Percentiles rank a stretch among this genome's conserved stretches.
Evolutionary conservation across 37 sponge, comb jelly and placozoan species (phyloP).

Genomic region (Ianthella basta): DNA sequence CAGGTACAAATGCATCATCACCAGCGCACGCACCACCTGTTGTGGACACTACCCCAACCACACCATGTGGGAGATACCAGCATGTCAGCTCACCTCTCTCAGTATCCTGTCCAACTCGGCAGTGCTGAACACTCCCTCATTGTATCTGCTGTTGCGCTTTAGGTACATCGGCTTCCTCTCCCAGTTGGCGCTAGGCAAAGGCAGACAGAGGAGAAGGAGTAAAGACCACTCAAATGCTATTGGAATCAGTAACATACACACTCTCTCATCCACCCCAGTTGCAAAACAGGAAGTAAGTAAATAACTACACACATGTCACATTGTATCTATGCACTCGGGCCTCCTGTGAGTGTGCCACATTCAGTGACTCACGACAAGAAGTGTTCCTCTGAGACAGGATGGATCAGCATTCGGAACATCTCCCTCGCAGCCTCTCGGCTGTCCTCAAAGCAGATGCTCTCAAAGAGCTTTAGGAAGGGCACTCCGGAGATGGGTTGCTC

Average conservation of each 20-base stretch:
- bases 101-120: constrained; percentile 84
- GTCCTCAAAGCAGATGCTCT: constrained; percentile 42
- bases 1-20: too few relatives aligned
- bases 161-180: constrained; percentile 85
- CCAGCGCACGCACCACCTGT: too few relatives aligned
- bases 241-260: not conserved
- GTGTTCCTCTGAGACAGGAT: constrained; percentile 61
- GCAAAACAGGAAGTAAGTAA: not conserved
- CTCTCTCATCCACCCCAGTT: not conserved
- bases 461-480: constrained; percentile 53
- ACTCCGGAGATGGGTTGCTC: not conserved
- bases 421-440: constrained; percentile 73
- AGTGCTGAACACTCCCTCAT: constrained; percentile 82
- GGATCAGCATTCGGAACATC: constrained; percentile 81
- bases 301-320: too few relatives aligned
- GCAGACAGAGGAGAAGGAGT: not conserved
- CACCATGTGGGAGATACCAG: not conserved
- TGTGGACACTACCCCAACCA: too few relatives aligned
- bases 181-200: constrained; percentile 76
- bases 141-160: constrained; percentile 68
- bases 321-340: too few relatives aligned
- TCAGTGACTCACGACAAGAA: constrained; percentile 78
- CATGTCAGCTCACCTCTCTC: constrained; percentile 52
- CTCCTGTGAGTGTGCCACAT: not conserved
- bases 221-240: not conserved